Base-by-base conservation (phyloP, 1,140 invertebrate genomes). In the Apis dorsata region DNA sequence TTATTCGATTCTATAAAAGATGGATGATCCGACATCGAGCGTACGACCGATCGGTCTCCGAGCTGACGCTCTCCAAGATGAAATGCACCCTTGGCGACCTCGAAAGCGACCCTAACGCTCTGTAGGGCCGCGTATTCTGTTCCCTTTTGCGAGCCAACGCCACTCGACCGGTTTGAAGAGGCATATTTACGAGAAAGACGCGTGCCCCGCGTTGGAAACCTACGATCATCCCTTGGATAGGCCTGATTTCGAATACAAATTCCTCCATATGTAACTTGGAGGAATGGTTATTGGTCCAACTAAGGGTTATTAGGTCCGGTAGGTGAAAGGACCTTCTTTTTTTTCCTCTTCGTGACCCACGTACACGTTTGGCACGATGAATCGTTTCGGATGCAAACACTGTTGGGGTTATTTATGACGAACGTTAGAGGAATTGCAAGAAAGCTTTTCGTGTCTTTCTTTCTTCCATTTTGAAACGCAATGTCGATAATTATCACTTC, bases 41-140 rank as follows among this genome's bases (percentile, higher is more conserved):
- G 90, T 82, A 86, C 72, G 89, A 91, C 90, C 92, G 91, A 94
- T 93, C 93, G 92, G 90, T 93, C 93, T 93, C 92, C 90, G 89
- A 86, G 87, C 92, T 94, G 93, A 93, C 92, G 92, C 90, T 86
- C 72, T 86, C 90, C 91, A 93, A 94, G 92, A 93, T 93, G 92
- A 93, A 94, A 93, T 93, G 92, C 91, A 94, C 92, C 93, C 93
- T 90, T 91, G 93, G 88, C 91, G 91, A 90, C 84, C 88, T 81
- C 85, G 75, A 81, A 68, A 78, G 49, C 88, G 81, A 86, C 91
- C 85, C 90, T 82, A 83, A 84, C 83, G 78, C 81, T 73, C 76
- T 76, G 74, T 77, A 74, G 65, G 51, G 49, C 28, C 49, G 17
- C 10, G 19, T 28, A 49, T 60, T 51, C 60, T 13, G 53, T 62